phyloP scores from a whole-genome alignment of 2,113 vertebrate species.

The Aptenodytes forsteri region DNA sequence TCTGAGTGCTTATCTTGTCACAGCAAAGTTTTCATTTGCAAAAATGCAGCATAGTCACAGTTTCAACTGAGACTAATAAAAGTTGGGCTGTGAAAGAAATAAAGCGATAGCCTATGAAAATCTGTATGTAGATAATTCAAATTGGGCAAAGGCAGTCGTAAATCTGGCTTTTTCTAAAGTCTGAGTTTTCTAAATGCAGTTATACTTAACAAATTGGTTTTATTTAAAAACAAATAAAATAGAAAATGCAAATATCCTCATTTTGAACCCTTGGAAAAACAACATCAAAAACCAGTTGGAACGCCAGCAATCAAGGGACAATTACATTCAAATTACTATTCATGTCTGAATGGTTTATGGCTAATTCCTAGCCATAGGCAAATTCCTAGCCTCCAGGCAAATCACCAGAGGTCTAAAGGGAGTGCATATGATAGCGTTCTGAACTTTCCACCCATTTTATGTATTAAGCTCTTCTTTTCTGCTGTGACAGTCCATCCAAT shows the following conservation, averaged over 20 bases:
- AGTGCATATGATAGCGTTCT: neutral
- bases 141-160: neutral
- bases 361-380: neutral
- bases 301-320: neutral
- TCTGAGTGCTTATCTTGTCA: conserved; percentile 5
- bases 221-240: conserved; percentile 27
- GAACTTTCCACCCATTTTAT: neutral
- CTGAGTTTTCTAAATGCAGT: neutral
- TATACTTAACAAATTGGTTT: neutral
- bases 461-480: neutral
- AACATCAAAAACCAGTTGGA: neutral
- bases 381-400: neutral
- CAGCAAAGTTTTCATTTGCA: conserved; percentile 14
- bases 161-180: neutral
- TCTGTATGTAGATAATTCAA: neutral
- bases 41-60: neutral
- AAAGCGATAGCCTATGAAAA: neutral
- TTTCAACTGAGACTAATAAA: neutral
- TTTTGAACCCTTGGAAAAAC: neutral
- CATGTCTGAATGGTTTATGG: neutral
- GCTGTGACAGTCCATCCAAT: neutral
- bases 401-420: neutral
- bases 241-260: neutral
- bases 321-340: neutral
- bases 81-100: neutral